phyloP scores from a whole-genome alignment of 2,797 vertebrate genomes.

The Octomys mimax region DNA sequence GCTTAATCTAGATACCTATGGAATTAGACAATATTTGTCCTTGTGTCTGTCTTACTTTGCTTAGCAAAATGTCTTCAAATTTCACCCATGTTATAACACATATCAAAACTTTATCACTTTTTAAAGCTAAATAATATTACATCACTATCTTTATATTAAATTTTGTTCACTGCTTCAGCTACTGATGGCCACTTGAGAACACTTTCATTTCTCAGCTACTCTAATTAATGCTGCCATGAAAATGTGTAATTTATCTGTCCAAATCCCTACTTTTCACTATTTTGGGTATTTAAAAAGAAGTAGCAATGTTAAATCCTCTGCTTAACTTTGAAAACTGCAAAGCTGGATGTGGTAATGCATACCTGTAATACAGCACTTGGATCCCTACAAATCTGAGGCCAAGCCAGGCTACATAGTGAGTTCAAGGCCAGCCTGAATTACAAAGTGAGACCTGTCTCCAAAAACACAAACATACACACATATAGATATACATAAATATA shows the following conservation, averaged over 20 bases:
- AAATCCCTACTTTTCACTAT: background rate
- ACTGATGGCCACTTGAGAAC: background rate
- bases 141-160: background rate
- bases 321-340: background rate
- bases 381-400: too few relatives aligned
- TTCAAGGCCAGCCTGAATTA: too few relatives aligned
- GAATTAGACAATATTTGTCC: background rate
- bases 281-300: background rate
- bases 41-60: background rate
- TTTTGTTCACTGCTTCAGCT: background rate
- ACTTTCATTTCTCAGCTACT: background rate
- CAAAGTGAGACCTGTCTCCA: too few relatives aligned
- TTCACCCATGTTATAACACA: background rate
- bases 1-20: background rate
- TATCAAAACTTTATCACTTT: background rate
- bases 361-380: too few relatives aligned
- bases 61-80: background rate
- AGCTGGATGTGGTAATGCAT: too few relatives aligned
- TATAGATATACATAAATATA: background rate
- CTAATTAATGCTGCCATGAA: background rate
- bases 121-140: background rate
- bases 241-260: background rate
- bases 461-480: too few relatives aligned
- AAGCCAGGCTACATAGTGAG: too few relatives aligned
- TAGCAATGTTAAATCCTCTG: background rate